These are phyloP conservation scores for Pedetes capensis DNA, from an alignment of 2,113 vertebrate species.

Conservation along the genomic window DNA sequence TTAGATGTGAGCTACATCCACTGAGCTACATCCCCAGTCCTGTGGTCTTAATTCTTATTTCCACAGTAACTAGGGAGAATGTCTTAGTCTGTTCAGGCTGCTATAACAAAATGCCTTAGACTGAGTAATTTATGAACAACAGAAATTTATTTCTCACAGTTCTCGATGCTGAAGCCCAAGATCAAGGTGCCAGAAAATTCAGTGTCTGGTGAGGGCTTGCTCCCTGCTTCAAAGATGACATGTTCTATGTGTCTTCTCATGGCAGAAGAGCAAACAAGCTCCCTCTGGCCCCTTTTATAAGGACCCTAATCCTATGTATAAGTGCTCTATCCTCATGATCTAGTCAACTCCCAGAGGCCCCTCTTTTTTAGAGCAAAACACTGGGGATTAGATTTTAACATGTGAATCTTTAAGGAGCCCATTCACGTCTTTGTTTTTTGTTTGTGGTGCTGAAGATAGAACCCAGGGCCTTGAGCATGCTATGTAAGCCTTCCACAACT, in stretches of 20 bases:
- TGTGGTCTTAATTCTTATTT: neutral
- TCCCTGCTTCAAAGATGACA: neutral
- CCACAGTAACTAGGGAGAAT: neutral
- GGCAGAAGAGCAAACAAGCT: neutral
- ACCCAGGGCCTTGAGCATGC: neutral
- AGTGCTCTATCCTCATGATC: no score
- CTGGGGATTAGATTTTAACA: no score
- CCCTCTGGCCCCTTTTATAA: neutral
- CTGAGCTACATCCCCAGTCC: neutral
- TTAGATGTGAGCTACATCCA: no score
- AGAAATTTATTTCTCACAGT: no score
- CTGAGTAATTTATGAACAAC: no score
- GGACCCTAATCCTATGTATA: no score
- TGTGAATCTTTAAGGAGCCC: no score
- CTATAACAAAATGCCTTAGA: no score
- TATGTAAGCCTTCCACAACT: neutral
- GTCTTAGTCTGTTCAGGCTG: no score
- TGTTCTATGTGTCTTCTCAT: neutral
- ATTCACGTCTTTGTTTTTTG: neutral
- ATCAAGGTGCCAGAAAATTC: no score
- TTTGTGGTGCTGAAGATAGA: neutral
- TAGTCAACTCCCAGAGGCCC: neutral
- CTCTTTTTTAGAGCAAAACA: neutral
- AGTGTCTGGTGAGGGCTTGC: neutral
- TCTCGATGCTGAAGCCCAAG: no score